Base-by-base conservation (phyloP, 2,888 invertebrate species). In the Caenorhabditis sp. region DNA sequence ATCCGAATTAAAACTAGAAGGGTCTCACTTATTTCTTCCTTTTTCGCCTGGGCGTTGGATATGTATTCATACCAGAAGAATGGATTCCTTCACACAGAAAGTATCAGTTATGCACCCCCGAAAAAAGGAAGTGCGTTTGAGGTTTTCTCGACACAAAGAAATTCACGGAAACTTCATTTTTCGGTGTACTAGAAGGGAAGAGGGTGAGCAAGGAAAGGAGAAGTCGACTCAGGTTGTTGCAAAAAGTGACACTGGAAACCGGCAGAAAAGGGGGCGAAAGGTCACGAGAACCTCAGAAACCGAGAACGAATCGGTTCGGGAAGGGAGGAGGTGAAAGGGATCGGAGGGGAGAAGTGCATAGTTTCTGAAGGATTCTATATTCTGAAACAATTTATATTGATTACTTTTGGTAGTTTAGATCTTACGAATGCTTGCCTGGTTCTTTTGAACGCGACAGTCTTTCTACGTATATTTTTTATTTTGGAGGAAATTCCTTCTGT, bases 131-230 rank as follows among this genome's bases (percentile, higher is more conserved):
- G 73, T 73, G 49, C 73, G 73, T 59, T 38, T 58, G n/a, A 28
- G 19, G n/a, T 44, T 31, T 51, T n/a, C 38, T 47, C 72, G 47
- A 72, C 72, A 72, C 58, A 56, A 70, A 59, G 58, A 49, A 59
- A 58, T 59, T 59, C 59, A 24, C 72, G 72, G 72, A 72, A 72
- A 72, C 72, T 59, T 72, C 58, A 72, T 72, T 72, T 72, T 59
- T 58, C 51, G 63, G 59, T 59, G 63, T 61, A 22, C 61, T 58
- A 44, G 58, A 54, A 54, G 24, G 26, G 12, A 10, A 22, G 54
- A 54, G 51, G 31, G 31, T 35, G 31, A 35, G 31, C 31, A 35
- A 35, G 31, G 31, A 8, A 44, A 3, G 22, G 7, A 26, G 41
- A 69, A 61, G 35, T 38, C 22, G 38, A 8, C 61, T n/a, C 0